Evolutionary conservation across 2,113 vertebrate genomes (phyloP).

Genomic region (Galemys pyrenaicus): DNA sequence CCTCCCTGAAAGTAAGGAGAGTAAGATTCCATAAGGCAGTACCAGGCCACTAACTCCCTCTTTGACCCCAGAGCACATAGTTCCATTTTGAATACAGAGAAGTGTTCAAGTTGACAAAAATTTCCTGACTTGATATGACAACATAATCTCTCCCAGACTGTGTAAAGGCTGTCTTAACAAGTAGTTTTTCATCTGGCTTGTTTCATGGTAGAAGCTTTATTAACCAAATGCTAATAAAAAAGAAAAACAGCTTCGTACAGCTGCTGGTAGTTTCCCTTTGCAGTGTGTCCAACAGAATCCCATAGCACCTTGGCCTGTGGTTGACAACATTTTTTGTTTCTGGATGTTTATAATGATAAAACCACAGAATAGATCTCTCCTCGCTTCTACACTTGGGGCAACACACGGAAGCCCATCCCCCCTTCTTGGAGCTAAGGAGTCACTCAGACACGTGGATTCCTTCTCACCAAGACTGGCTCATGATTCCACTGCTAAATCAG

Average conservation of each 20-base stretch:
- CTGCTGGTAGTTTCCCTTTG: constrained; percentile 45
- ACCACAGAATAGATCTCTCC: not conserved
- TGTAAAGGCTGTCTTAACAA: not conserved
- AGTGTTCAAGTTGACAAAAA: not conserved
- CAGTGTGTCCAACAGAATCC: not conserved
- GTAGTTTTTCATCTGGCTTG: constrained; percentile 17
- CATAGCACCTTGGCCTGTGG: not conserved
- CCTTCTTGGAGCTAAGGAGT: not conserved
- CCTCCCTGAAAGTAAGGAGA: not conserved
- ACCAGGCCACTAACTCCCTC: not conserved
- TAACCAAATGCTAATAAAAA: constrained; percentile 26
- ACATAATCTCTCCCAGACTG: not conserved
- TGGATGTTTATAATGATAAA: not conserved
- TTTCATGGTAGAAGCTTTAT: constrained; percentile 1
- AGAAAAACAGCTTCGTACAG: constrained; percentile 12
- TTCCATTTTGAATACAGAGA: not conserved
- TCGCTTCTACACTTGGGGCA: not conserved
- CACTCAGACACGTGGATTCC: not conserved
- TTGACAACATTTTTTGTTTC: constrained; percentile 42
- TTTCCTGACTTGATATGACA: not conserved
- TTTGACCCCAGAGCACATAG: not conserved
- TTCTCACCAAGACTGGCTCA: not conserved
- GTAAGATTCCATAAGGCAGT: not conserved
- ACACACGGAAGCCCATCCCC: not conserved
- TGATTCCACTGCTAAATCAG: not conserved